These are phyloP conservation scores for Tarsius wallacei DNA, from an alignment of 2,797 vertebrate species.

Conservation along the genomic window DNA sequence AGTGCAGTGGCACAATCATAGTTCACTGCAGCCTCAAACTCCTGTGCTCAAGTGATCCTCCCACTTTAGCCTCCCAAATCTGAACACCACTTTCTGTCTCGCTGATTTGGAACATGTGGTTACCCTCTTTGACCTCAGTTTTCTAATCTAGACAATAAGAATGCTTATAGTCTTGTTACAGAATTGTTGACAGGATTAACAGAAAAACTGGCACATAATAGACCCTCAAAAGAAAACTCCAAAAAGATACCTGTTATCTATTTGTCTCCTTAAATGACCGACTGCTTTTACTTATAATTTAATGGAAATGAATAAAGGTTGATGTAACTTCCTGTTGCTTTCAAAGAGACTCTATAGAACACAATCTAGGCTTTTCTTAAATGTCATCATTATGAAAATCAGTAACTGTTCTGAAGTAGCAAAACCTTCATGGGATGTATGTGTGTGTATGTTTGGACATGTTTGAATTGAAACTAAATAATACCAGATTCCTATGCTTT, in stretches of 20 bases:
- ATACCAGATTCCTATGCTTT: not conserved
- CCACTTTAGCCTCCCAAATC: not conserved
- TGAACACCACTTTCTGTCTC: not conserved
- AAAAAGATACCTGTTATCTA: too few relatives aligned
- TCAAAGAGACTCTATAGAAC: not conserved
- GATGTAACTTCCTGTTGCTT: not conserved
- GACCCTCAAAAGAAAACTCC: not conserved
- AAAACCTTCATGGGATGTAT: not conserved
- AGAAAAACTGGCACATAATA: not conserved
- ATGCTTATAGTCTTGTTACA: not conserved
- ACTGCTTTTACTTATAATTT: not conserved
- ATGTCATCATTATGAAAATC: not conserved
- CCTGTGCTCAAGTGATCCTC: too few relatives aligned
- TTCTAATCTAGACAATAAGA: slow-evolving; percentile 32
- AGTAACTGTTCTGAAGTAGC: not conserved
- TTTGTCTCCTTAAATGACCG: not conserved
- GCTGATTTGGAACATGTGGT: not conserved
- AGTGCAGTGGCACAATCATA: too few relatives aligned
- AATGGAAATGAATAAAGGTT: not conserved
- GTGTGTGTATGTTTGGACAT: not conserved
- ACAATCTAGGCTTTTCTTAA: not conserved
- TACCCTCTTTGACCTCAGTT: not conserved
- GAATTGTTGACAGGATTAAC: not conserved
- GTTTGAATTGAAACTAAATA: not conserved
- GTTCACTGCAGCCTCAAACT: too few relatives aligned